A percentile compares a stretch with the other conserved stretches of the same genome.
phyloP scores from a whole-genome alignment of 2,113 vertebrate species.

The Carassius gibelio region DNA sequence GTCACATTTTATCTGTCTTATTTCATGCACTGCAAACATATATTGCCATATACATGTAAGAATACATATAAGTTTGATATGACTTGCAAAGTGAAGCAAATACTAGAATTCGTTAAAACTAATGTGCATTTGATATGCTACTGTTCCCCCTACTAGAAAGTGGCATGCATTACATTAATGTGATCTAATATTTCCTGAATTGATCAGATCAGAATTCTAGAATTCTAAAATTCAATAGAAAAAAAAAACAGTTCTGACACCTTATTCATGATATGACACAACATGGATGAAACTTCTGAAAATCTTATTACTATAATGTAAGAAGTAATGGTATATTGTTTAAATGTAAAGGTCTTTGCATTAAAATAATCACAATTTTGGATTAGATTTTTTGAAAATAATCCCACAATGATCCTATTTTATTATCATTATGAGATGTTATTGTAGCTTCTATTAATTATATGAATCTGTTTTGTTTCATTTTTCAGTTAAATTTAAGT shows the following conservation, averaged over 20 bases:
- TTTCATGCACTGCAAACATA: constrained; percentile 53
- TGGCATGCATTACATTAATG: constrained; percentile 11
- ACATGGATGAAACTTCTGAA: too few relatives aligned
- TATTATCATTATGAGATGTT: neutral
- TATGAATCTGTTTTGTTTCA: neutral
- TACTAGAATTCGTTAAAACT: neutral
- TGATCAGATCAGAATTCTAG: neutral
- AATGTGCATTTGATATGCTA: neutral
- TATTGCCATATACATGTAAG: neutral
- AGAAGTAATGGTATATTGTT: too few relatives aligned
- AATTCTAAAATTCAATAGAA: neutral
- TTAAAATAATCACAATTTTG: neutral
- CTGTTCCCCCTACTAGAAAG: neutral
- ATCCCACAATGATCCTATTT: neutral
- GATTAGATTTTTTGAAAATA: neutral
- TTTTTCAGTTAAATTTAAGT: neutral
- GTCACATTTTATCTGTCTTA: constrained; percentile 13
- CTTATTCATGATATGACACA: too few relatives aligned
- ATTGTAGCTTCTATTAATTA: neutral
- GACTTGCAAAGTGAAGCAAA: constrained; percentile 14
- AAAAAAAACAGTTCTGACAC: neutral
- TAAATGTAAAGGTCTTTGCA: neutral
- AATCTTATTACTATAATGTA: too few relatives aligned
- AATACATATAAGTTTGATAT: constrained; percentile 2
- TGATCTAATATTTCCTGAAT: neutral